Evolutionary conservation across 2,888 invertebrate species (phyloP), one percentile per base, ranked within the genome.

Genomic region (Calliphora vomitoria): DNA sequence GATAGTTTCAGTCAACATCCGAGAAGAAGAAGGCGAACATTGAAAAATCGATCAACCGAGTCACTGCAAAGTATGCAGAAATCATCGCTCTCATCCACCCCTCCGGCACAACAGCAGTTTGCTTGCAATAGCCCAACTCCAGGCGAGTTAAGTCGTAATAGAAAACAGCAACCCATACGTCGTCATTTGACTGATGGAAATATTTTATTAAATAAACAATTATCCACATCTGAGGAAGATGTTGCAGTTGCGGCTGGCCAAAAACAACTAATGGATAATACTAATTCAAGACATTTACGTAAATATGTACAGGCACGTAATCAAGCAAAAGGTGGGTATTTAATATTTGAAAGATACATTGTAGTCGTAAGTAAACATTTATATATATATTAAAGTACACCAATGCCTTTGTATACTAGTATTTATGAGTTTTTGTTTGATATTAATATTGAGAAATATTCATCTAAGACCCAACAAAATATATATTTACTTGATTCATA

Each of bases 1-100:
- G 95, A 95, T 79, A 94, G 93, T 91, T 94, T 94, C 64, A 90
- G 87, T 58, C 90, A 90, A 0, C 90, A 91, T 85, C 92, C 93
- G 20, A 90, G 91, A 69, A 89, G 91, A 60, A 92, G 94, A 18
- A 91, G 89, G 8, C 89, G 90, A 15, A 64, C 71, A 3, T 20
- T 68, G 10, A 88, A 83, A 66, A 50, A 82, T 71, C 89, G 90
- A 35, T 91, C 91, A 0, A 60, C 81, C 11, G 88, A 86, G 38
- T 44, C 85, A 6, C 66, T 55, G 31, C 75, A 79, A 35, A 72
- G 64, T 11, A 20, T 10, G 18, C 20, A 47, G 8, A 74, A 82
- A 18, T 5, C 25, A 55, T 8, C 31, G 15, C 8, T 13, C 50
- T 44, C 66, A n/a, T 47, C 18, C 11, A 41, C 44, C 0, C 6